phyloP scores from a whole-genome alignment of 2,888 invertebrate genomes.

The Alsophila aescularia region DNA sequence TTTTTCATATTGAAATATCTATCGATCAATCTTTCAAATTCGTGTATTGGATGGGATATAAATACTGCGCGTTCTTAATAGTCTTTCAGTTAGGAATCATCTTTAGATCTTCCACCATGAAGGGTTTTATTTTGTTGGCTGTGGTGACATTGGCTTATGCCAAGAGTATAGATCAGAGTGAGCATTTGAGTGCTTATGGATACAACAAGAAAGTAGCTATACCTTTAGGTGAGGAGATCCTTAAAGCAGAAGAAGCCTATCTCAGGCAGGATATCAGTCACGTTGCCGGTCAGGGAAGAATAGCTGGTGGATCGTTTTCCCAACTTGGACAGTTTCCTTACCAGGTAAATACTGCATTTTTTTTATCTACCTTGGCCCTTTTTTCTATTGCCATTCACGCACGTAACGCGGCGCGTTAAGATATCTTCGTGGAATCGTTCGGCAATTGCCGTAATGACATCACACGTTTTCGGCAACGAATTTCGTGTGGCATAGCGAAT shows the following conservation, averaged over 20 bases:
- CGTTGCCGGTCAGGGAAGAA: too few relatives aligned
- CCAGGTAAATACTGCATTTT: constrained; percentile 41
- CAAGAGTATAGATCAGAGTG: constrained; percentile 12
- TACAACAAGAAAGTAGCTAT: constrained; percentile 5
- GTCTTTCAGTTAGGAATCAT: background rate
- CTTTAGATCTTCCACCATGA: constrained; percentile 1
- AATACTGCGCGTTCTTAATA: background rate
- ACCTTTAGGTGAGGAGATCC: constrained; percentile 17
- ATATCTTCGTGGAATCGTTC: too few relatives aligned
- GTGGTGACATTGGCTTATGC: constrained; percentile 10
- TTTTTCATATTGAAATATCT: too few relatives aligned
- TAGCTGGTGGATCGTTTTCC: constrained; percentile 37
- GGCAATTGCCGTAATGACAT: too few relatives aligned
- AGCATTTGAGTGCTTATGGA: constrained; percentile 5
- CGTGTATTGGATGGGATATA: background rate
- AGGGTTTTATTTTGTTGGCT: constrained; percentile 8
- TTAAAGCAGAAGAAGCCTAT: constrained; percentile 22
- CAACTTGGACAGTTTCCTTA: constrained; percentile 34
- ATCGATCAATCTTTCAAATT: too few relatives aligned
- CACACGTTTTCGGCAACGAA: too few relatives aligned
- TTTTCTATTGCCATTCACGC: too few relatives aligned
- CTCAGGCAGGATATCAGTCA: constrained; percentile 2
- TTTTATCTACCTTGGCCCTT: too few relatives aligned
- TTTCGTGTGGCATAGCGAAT: too few relatives aligned
- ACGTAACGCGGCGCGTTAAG: too few relatives aligned